Conservation (phyloP, 2,113 vertebrate species). For the Eulemur macaco region DNA sequence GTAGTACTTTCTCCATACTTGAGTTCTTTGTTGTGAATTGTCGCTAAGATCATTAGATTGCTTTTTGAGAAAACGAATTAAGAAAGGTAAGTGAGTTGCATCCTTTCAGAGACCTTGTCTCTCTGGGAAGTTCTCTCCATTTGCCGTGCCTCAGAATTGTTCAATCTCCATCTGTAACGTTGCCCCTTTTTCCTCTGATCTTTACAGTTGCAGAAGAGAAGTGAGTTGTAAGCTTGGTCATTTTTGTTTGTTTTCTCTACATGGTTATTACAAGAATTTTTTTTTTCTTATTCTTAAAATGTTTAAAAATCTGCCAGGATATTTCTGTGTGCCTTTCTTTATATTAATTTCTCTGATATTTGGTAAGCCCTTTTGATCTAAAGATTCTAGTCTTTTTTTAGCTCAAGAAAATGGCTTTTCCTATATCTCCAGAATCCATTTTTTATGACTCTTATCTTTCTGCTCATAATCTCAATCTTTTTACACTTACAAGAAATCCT, state of each 20-base stretch:
- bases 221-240: neutral
- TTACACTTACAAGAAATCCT: neutral
- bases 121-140: neutral
- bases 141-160: neutral
- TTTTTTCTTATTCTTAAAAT: neutral
- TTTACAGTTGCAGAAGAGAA: neutral
- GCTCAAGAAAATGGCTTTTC: neutral
- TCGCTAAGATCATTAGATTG: neutral
- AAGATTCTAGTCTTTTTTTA: neutral
- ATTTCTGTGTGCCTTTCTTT: neutral
- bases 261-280: neutral
- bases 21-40: neutral
- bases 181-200: neutral
- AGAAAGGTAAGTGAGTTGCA: neutral
- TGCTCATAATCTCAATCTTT: conserved; percentile 30
- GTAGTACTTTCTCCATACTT: neutral
- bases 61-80: neutral
- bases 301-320: neutral
- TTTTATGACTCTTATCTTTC: conserved; percentile 16
- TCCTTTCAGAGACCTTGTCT: neutral
- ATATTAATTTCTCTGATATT: neutral
- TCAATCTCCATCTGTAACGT: neutral
- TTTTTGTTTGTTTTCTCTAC: neutral
- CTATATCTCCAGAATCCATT: neutral
- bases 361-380: neutral